Evolutionary conservation across 2,888 invertebrate genomes (phyloP).

Genomic region (Diarsia dahlii): DNA sequence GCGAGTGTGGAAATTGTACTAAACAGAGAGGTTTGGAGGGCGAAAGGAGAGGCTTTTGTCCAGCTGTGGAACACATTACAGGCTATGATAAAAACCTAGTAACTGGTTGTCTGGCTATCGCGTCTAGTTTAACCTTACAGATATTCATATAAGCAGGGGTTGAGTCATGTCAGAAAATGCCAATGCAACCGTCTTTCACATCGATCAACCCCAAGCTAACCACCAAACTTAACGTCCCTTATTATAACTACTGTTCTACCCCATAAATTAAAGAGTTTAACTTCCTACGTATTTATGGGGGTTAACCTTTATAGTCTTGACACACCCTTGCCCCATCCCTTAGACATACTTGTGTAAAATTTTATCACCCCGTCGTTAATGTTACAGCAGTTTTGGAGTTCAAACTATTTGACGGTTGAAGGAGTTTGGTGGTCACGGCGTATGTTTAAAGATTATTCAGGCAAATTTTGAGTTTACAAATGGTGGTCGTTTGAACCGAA

Average conservation of each 20-base stretch:
- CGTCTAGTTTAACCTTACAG: neutral
- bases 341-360: conserved; percentile 39
- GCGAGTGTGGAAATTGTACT: too few species aligned
- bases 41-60: too few species aligned
- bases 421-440: conserved; percentile 3
- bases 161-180: neutral
- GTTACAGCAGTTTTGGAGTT: conserved; percentile 33
- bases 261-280: conserved; percentile 21
- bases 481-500: neutral
- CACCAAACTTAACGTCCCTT: neutral
- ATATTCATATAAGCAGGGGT: neutral
- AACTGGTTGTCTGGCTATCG: too few species aligned
- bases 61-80: too few species aligned
- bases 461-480: neutral
- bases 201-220: neutral
- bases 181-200: neutral
- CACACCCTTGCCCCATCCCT: conserved; percentile 13
- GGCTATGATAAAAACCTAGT: too few species aligned
- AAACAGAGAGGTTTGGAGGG: too few species aligned
- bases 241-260: conserved; percentile 13
- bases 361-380: conserved; percentile 28
- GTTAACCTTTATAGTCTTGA: conserved; percentile 25
- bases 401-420: conserved; percentile 32
- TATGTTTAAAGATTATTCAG: neutral
- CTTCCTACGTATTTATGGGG: conserved; percentile 34